phyloP scores from a whole-genome alignment of 2,797 vertebrate species.

The Sebastiscus albofasciatus region DNA sequence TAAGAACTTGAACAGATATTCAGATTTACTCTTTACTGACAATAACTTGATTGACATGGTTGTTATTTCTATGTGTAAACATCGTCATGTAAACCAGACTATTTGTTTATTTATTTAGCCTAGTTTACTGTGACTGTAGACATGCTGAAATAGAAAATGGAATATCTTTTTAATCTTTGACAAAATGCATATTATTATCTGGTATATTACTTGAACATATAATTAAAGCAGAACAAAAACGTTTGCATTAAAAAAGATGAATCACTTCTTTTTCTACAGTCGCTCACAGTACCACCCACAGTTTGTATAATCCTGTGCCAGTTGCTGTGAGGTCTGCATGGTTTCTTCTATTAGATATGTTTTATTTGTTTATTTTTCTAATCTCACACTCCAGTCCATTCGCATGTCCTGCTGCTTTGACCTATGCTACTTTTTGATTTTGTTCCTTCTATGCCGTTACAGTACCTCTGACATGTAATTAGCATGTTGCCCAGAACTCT shows the following conservation, averaged over 20 bases:
- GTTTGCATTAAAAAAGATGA: constrained; percentile 27
- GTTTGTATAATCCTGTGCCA: constrained; percentile 50
- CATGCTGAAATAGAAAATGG: constrained; percentile 13
- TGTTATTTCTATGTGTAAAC: constrained; percentile 49
- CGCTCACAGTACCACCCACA: constrained; percentile 35
- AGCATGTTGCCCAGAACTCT: constrained; percentile 32
- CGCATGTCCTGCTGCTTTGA: neutral
- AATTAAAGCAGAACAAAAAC: constrained; percentile 52
- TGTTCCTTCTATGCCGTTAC: neutral
- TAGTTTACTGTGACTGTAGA: constrained; percentile 56
- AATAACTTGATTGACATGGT: constrained; percentile 10
- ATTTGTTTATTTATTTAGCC: constrained; percentile 52
- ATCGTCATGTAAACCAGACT: constrained; percentile 43
- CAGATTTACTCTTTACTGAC: constrained; percentile 10
- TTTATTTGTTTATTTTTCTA: constrained; percentile 18
- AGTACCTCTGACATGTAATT: neutral
- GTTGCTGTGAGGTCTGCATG: constrained; percentile 53
- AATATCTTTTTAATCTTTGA: constrained; percentile 38
- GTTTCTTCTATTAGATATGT: constrained; percentile 29
- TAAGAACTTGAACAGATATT: neutral
- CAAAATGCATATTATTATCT: constrained; percentile 40
- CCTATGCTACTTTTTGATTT: neutral
- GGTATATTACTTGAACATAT: constrained; percentile 47
- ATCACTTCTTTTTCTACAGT: constrained; percentile 38
- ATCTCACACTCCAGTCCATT: neutral